Evolutionary conservation across 2,797 vertebrate species (phyloP).

Genomic region (Artibeus lituratus): DNA sequence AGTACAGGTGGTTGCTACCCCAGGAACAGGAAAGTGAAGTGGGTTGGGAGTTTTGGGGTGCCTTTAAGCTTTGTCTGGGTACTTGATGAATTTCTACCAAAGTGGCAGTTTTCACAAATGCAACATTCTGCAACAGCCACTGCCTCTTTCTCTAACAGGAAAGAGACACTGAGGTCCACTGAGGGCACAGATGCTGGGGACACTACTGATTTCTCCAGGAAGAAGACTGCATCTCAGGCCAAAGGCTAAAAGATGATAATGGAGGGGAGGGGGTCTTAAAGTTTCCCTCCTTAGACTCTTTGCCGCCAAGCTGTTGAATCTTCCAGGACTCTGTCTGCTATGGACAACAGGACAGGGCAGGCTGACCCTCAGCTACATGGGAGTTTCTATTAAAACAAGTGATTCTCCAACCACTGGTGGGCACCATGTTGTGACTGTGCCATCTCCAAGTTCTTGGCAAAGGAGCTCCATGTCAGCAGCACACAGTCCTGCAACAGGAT

Average conservation of each 20-base stretch:
- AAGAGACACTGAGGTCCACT: neutral
- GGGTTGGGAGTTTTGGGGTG: neutral
- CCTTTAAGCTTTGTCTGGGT: neutral
- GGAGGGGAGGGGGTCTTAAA: neutral
- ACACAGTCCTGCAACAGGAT: neutral
- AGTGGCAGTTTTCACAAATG: neutral
- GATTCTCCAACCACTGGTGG: neutral
- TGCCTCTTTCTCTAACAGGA: neutral
- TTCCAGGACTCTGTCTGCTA: neutral
- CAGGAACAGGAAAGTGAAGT: neutral
- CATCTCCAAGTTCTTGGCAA: neutral
- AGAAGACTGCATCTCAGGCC: neutral
- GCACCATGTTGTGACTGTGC: rapidly evolving
- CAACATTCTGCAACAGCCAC: neutral
- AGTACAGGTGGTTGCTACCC: neutral
- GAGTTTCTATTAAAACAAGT: neutral
- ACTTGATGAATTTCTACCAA: neutral
- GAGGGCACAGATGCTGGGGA: neutral
- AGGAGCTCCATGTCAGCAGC: too few relatives aligned
- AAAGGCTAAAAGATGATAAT: neutral
- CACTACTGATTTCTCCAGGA: neutral
- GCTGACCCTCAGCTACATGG: neutral
- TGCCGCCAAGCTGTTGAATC: neutral
- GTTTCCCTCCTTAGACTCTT: neutral
- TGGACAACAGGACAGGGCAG: neutral